Conservation (phyloP, 2,888 invertebrate genomes). For the Cheilosia urbana region DNA sequence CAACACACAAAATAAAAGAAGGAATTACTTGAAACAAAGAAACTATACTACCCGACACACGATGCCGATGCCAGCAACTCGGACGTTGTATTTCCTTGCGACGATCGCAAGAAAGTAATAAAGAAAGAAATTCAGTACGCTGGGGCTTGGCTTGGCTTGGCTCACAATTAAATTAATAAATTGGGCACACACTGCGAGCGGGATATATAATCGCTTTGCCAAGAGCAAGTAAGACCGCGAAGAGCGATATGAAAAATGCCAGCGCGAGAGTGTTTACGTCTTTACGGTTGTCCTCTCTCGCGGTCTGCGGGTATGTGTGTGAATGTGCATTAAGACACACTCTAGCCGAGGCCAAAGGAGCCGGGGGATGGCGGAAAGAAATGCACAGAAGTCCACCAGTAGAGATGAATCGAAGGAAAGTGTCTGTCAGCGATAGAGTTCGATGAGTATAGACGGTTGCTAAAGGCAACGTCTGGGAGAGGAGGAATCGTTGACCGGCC, state of each 20-base stretch:
- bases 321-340: slow-evolving; percentile 3
- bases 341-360: neutral
- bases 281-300: slow-evolving; percentile 9
- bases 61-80: slow-evolving; percentile 33
- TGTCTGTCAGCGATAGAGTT: slow-evolving; percentile 53
- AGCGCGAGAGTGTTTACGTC: slow-evolving; percentile 6
- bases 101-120: slow-evolving; percentile 73
- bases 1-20: slow-evolving; percentile 20
- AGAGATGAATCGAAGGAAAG: slow-evolving; percentile 60
- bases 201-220: slow-evolving; percentile 65
- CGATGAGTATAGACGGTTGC: slow-evolving; percentile 39
- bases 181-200: slow-evolving; percentile 72
- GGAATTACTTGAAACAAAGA: slow-evolving; percentile 45
- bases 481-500: slow-evolving; percentile 44
- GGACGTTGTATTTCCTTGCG: slow-evolving; percentile 52
- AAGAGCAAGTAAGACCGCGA: slow-evolving; percentile 62
- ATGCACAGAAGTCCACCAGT: slow-evolving; percentile 27
- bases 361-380: neutral
- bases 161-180: slow-evolving; percentile 75
- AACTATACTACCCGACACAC: slow-evolving; percentile 7
- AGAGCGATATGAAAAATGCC: slow-evolving; percentile 61
- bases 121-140: slow-evolving; percentile 69
- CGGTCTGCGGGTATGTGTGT: neutral
- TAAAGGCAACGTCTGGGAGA: slow-evolving; percentile 25
- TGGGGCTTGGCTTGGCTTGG: slow-evolving; percentile 38